Evolutionary conservation across 2,888 invertebrate genomes (phyloP).

Genomic region (Sceliomorpha sp.): DNA sequence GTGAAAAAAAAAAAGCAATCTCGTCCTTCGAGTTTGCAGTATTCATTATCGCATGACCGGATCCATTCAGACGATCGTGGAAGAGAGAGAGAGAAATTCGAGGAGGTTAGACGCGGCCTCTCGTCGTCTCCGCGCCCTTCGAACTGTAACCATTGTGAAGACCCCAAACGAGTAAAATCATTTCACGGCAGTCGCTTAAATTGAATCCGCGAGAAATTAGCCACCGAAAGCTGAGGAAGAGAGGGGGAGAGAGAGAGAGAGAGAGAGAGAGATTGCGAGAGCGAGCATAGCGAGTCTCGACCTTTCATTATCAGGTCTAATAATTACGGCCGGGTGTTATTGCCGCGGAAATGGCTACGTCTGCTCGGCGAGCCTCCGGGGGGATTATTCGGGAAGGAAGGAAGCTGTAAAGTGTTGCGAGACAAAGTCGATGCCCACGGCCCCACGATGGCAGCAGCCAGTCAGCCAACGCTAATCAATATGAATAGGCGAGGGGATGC

Average conservation of each 20-base stretch:
- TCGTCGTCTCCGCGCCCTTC: too few relatives aligned
- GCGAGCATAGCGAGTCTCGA: too few relatives aligned
- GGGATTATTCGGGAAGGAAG: conserved; percentile 76
- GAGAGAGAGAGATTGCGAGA: too few relatives aligned
- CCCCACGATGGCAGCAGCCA: conserved; percentile 18
- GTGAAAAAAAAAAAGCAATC: too few relatives aligned
- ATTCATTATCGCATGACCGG: too few relatives aligned
- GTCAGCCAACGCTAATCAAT: conserved; percentile 70
- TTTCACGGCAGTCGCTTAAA: conserved; percentile 46
- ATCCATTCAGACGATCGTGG: too few relatives aligned
- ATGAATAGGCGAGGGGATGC: conserved; percentile 68
- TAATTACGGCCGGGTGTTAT: conserved; percentile 57
- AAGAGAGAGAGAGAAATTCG: too few relatives aligned
- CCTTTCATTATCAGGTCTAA: conserved; percentile 60
- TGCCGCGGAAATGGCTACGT: conserved; percentile 40
- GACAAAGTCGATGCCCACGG: conserved; percentile 31
- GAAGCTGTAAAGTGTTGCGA: conserved; percentile 50
- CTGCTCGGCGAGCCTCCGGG: conserved; percentile 32
- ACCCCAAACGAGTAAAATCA: conserved; percentile 46
- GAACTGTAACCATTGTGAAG: conserved; percentile 33
- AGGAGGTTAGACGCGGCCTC: too few relatives aligned
- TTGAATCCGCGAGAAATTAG: conserved; percentile 51
- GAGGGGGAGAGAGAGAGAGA: too few relatives aligned
- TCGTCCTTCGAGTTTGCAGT: too few relatives aligned
- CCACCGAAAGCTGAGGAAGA: conserved; percentile 39